phyloP scores from a whole-genome alignment of 1,140 invertebrate species.

The Grapholita molesta region DNA sequence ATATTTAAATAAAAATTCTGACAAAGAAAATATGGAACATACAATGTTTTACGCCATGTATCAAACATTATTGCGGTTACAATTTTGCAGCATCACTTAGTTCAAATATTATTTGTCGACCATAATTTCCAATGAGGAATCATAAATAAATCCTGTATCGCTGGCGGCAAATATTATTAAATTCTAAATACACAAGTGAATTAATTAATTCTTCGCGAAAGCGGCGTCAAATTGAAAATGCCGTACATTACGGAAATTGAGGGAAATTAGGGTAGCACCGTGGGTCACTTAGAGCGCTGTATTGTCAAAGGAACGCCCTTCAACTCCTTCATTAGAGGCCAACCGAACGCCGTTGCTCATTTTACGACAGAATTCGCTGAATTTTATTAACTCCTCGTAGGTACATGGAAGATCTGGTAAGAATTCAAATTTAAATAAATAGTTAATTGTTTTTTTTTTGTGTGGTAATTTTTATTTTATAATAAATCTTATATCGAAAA shows the following conservation, averaged over 20 bases:
- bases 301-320: constrained; percentile 5
- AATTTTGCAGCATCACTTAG: background rate
- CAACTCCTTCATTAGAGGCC: constrained; percentile 4
- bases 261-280: constrained; percentile 2
- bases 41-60: background rate
- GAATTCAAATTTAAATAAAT: background rate
- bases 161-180: background rate
- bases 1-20: too few species aligned
- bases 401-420: background rate
- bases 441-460: background rate
- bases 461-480: too few species aligned
- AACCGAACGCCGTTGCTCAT: background rate
- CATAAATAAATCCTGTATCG: background rate
- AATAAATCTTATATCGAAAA: too few species aligned
- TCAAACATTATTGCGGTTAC: background rate
- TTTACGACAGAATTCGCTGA: background rate
- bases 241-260: background rate
- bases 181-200: background rate
- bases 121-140: background rate
- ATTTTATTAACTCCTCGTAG: background rate
- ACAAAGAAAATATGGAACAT: background rate
- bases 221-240: background rate
- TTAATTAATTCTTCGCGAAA: background rate
- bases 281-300: background rate
- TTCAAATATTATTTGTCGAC: background rate